These are phyloP conservation scores for Bombus haemorrhoidalis DNA, from an alignment of 1,140 invertebrate genomes.

Conservation along the genomic window DNA sequence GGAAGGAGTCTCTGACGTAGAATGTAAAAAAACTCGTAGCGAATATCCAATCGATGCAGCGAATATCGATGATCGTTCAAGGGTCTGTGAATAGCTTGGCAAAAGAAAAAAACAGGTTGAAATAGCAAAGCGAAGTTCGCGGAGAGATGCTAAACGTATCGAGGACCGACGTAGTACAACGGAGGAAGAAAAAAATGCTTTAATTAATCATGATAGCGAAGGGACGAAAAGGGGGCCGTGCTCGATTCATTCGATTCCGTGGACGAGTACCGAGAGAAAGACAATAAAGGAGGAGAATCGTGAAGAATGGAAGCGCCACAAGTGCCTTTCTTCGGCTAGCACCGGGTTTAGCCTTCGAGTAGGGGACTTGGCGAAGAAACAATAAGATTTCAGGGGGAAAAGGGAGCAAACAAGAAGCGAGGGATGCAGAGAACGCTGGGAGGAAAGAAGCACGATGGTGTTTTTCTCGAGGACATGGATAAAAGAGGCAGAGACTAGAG, in stretches of 20 bases:
- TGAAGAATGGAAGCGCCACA: constrained; percentile 17
- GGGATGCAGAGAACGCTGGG: neutral
- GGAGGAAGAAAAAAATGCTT: constrained; percentile 1
- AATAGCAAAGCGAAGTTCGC: neutral
- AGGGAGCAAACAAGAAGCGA: neutral
- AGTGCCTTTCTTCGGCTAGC: constrained; percentile 27
- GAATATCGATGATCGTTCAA: neutral
- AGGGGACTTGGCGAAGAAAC: neutral
- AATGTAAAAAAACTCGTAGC: neutral
- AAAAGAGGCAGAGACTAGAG: neutral
- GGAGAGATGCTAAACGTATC: constrained; percentile 3
- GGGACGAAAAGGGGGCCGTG: neutral
- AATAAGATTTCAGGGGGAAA: constrained; percentile 9
- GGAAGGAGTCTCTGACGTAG: too few relatives aligned
- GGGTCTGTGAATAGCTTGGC: too few relatives aligned
- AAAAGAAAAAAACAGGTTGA: neutral
- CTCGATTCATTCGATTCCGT: constrained; percentile 18
- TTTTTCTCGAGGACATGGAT: neutral
- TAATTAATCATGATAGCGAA: constrained; percentile 31
- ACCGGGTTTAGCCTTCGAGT: neutral
- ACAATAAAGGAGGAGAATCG: constrained; percentile 23
- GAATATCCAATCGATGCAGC: too few relatives aligned
- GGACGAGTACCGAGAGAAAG: constrained; percentile 3
- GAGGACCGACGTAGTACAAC: neutral
- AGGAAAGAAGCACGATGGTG: neutral